Conservation (phyloP, 2,113 vertebrate genomes). For the Microtus ochrogaster region DNA sequence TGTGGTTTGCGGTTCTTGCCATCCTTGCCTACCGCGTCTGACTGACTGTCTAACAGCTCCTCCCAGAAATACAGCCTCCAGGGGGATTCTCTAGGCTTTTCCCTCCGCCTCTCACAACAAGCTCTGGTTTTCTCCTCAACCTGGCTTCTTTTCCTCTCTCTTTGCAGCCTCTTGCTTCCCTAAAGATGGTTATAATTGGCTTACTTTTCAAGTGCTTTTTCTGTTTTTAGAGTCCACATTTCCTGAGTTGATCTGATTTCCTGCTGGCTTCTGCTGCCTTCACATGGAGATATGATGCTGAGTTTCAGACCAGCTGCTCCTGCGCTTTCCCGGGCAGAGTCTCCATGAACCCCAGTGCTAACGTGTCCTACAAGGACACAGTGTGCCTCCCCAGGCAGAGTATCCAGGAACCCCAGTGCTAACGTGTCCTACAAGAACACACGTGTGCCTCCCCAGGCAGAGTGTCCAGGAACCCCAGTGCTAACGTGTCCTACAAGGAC, state of each 20-base stretch:
- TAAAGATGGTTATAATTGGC: not conserved
- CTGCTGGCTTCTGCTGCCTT: not conserved
- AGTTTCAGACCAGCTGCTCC: not conserved
- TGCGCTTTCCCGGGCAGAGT: not conserved
- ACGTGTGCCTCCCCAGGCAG: no score
- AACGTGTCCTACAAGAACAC: no score
- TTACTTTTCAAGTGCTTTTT: constrained; percentile 27
- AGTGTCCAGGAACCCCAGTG: no score
- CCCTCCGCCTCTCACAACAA: not conserved
- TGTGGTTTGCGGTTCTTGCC: not conserved
- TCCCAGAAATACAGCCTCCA: not conserved
- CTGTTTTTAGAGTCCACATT: not conserved
- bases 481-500: no score
- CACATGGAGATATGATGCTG: not conserved
- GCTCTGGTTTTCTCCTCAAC: not conserved
- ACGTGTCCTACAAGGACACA: no score
- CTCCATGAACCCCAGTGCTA: no score
- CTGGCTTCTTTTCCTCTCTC: not conserved
- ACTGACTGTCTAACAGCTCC: no score
- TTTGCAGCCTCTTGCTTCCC: not conserved
- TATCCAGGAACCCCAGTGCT: no score
- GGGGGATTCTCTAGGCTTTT: not conserved
- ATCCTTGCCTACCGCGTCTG: not conserved
- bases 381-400: no score
- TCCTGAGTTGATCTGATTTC: not conserved